Conservation (phyloP, 1,140 invertebrate species). For the Nasonia longicornis region DNA sequence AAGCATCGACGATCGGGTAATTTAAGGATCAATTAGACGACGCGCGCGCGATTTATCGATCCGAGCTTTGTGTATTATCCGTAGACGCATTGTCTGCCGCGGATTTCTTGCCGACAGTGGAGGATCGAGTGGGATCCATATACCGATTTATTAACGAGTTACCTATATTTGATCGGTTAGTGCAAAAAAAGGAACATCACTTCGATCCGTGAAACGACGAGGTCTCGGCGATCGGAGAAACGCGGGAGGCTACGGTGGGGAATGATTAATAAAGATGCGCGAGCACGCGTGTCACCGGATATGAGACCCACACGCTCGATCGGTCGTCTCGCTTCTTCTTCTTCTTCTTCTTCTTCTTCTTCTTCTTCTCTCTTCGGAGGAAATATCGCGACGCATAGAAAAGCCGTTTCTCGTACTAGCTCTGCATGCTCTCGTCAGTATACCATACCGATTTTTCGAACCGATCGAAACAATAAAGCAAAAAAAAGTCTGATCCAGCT, state of each 20-base stretch:
- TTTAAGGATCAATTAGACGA: slow-evolving; percentile 46
- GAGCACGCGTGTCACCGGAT: slow-evolving; percentile 66
- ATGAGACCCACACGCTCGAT: slow-evolving; percentile 57
- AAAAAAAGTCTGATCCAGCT: background rate
- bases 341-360: slow-evolving; percentile 1
- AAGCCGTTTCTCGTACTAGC: background rate
- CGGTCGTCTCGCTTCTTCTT: slow-evolving; percentile 41
- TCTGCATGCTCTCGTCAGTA: too few relatives aligned
- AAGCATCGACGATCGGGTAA: slow-evolving; percentile 39
- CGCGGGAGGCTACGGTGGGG: slow-evolving; percentile 39
- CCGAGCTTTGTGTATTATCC: background rate
- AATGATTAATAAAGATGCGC: slow-evolving; percentile 67
- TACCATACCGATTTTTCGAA: slow-evolving; percentile 19
- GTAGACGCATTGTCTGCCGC: background rate
- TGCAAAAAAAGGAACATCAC: too few relatives aligned
- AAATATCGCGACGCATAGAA: slow-evolving; percentile 38
- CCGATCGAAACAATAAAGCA: slow-evolving; percentile 7
- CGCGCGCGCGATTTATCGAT: slow-evolving; percentile 16
- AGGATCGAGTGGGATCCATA: too few relatives aligned
- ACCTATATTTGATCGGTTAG: too few relatives aligned
- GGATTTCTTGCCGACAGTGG: too few relatives aligned
- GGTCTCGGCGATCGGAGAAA: background rate
- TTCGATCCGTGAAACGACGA: slow-evolving; percentile 39
- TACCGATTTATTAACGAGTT: too few relatives aligned
- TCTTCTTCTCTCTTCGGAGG: slow-evolving; percentile 38